Percentiles rank a stretch among this genome's conserved stretches.
Evolutionary conservation across 2,888 invertebrate genomes (phyloP).

Genomic region (Agrochola circellaris): DNA sequence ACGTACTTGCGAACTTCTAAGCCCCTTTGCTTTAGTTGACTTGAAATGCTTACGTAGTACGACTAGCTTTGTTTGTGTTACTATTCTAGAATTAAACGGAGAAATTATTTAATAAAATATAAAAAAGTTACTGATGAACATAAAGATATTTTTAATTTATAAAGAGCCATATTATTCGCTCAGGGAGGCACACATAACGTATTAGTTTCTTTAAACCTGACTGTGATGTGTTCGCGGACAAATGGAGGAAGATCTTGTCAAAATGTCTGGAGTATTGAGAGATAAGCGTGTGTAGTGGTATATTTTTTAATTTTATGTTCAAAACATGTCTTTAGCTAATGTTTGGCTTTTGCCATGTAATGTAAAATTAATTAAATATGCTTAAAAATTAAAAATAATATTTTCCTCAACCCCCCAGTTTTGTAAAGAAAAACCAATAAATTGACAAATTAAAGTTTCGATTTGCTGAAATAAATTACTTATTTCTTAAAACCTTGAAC

Average conservation of each 20-base stretch:
- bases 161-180: too few relatives aligned
- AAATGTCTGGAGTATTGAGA: neutral
- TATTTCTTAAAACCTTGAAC: constrained; percentile 22
- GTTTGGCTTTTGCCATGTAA: neutral
- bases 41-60: constrained; percentile 19
- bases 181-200: too few relatives aligned
- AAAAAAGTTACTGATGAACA: neutral
- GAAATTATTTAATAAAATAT: neutral
- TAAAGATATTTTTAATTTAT: too few relatives aligned
- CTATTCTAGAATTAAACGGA: neutral
- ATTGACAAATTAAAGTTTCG: constrained; percentile 4
- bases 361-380: too few relatives aligned
- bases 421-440: neutral
- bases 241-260: neutral
- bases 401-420: too few relatives aligned
- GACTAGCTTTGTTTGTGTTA: constrained; percentile 6
- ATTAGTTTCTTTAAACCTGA: neutral
- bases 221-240: neutral
- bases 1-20: constrained; percentile 12
- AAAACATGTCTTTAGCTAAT: neutral
- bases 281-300: neutral
- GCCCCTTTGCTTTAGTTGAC: constrained; percentile 12
- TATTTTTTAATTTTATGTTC: neutral
- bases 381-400: too few relatives aligned
- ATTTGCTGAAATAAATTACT: neutral